A percentile compares a stretch with the other conserved stretches of the same genome.
Evolutionary conservation across 2,797 vertebrate species (phyloP).

Genomic region (Chelonia mydas): DNA sequence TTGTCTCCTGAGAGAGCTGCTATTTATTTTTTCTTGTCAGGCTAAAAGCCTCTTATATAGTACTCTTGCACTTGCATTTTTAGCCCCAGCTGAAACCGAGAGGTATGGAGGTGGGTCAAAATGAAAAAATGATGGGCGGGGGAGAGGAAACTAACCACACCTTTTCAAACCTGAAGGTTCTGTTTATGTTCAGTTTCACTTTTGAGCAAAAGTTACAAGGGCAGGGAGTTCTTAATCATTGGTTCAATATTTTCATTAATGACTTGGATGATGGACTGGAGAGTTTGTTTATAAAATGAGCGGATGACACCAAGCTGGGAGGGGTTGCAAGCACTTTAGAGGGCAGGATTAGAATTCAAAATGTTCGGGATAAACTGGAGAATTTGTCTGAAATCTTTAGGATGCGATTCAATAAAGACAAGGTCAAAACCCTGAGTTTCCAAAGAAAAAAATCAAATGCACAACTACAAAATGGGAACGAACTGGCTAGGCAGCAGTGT

Average conservation of each 20-base stretch:
- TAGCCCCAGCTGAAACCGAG: accelerated
- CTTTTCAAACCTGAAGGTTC: neutral
- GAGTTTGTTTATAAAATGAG: neutral
- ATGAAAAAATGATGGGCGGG: neutral
- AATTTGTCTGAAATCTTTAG: neutral
- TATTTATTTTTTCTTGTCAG: neutral
- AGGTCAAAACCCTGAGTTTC: no score
- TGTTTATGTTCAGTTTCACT: neutral
- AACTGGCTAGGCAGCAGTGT: no score
- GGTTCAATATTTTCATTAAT: neutral
- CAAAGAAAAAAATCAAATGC: no score
- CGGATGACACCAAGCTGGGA: neutral
- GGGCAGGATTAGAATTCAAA: neutral
- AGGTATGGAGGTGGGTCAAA: neutral
- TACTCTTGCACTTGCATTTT: neutral
- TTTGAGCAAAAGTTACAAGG: neutral
- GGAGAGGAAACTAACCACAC: neutral
- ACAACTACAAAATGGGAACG: no score
- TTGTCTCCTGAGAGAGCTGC: neutral
- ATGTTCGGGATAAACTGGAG: neutral
- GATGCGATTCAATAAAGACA: neutral
- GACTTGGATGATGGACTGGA: neutral
- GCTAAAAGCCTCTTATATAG: neutral
- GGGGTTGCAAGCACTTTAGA: neutral
- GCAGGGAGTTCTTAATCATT: neutral